Base-by-base conservation (phyloP, 2,113 vertebrate species). In the Hippolais icterina region DNA sequence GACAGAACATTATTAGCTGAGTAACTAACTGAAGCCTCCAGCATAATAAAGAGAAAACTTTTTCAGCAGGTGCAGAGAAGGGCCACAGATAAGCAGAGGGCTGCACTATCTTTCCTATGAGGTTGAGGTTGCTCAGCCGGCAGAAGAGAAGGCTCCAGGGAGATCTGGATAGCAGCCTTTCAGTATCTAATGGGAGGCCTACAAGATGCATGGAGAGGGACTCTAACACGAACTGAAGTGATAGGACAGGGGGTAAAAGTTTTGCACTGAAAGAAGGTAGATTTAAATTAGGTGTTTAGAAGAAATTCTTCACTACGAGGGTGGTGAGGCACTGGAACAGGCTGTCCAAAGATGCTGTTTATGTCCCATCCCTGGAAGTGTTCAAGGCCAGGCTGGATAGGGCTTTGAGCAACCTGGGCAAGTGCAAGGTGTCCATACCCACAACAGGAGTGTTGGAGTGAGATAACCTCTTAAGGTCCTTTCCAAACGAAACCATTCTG, bases 401-500 rank as follows among this genome's bases (percentile, higher is more conserved):
- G 10, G 25, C 31, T 60, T 56, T 29, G 41, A 76, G 25, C 13
- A 56, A 46, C 5, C 18, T 52, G 12, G 2, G 14, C 1, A 0
- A 42, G 27, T 8, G 22, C 8, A 41, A 64, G 7, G 9, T 21
- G 16, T 14, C 46, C 16, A 53, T 13, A 8, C 21, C 19, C 17
- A 13, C 1, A 15, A 46, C 52, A 79, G 6, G 12, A 1, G 7
- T 25, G 9, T 1, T 37, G 25, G 59, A 69, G 61, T 4, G 4
- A 21, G 4, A 37, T 24, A 2, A 66, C 49, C 47, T 31, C 22
- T 68, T 35, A 69, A 54, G 21, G 20, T 35, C 25, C 21, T 60
- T 49, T 61, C n/a, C 47, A 76, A 61, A 76, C 24, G 15, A 89
- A 83, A 69, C 25, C 10, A 42, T 31, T 15, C 29, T 41, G 19